phyloP scores from a whole-genome alignment of 2,797 vertebrate genomes.

The Pteropus rufus region DNA sequence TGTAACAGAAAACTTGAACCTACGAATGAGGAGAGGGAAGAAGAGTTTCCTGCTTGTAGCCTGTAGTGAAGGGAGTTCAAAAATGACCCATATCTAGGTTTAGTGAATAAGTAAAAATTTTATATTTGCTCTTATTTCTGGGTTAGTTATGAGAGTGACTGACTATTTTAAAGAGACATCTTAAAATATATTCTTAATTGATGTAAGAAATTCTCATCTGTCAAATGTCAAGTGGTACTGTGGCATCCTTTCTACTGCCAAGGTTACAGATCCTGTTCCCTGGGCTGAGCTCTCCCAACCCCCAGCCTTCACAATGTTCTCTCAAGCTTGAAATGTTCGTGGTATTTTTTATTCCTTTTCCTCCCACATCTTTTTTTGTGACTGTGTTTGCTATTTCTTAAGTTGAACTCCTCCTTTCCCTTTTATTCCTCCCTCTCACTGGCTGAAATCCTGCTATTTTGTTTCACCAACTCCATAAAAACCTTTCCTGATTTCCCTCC shows the following conservation, averaged over 20 bases:
- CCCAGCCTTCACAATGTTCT: neutral
- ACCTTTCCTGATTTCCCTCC: neutral
- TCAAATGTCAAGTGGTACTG: neutral
- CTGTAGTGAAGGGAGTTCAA: neutral
- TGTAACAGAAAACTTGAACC: neutral
- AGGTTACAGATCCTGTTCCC: neutral
- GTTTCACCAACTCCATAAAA: neutral
- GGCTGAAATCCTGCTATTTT: neutral
- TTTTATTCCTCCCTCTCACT: neutral
- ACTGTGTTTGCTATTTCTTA: neutral
- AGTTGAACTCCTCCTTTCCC: neutral
- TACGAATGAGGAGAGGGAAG: neutral
- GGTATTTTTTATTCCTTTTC: neutral
- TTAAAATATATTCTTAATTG: neutral
- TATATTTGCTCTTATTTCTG: constrained; percentile 2
- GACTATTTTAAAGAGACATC: neutral
- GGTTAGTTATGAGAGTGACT: neutral
- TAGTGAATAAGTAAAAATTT: neutral
- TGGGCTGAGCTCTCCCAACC: neutral
- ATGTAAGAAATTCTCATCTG: neutral
- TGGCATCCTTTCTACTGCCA: neutral
- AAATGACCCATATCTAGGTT: neutral
- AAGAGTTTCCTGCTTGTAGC: constrained; percentile 8
- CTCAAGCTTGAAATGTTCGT: neutral
- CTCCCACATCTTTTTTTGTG: neutral